These are phyloP conservation scores for Apocheima hispidaria DNA, from an alignment of 2,888 invertebrate genomes.

Conservation along the genomic window DNA sequence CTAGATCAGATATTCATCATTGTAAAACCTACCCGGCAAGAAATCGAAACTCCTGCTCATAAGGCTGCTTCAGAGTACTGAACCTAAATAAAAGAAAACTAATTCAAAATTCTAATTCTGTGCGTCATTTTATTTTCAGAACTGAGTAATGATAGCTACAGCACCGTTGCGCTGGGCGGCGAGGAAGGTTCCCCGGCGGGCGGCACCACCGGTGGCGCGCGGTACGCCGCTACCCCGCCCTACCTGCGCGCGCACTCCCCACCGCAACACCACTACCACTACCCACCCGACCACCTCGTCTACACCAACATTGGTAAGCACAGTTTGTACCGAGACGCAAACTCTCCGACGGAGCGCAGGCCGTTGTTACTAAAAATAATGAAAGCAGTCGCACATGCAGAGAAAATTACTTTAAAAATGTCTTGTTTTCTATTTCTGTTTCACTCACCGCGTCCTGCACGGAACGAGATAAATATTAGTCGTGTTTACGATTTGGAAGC, in stretches of 20 bases:
- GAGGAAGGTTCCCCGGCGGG: constrained; percentile 91
- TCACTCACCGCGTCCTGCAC: too few relatives aligned
- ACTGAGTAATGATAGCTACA: constrained; percentile 95
- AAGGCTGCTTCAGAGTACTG: background rate
- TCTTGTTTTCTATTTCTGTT: too few relatives aligned
- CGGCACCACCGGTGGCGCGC: constrained; percentile 83
- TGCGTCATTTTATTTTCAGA: constrained; percentile 79
- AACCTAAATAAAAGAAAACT: background rate
- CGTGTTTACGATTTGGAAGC: too few relatives aligned
- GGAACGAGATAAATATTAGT: too few relatives aligned
- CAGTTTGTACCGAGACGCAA: too few relatives aligned
- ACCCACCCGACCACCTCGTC: constrained; percentile 93
- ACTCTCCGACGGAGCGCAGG: too few relatives aligned
- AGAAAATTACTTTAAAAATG: too few relatives aligned
- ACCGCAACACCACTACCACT: constrained; percentile 92
- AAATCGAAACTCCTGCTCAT: too few relatives aligned
- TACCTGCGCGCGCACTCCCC: constrained; percentile 92
- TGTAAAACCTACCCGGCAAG: too few relatives aligned
- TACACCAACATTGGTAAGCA: constrained; percentile 92
- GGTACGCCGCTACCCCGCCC: constrained; percentile 89
- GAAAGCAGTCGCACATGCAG: too few relatives aligned
- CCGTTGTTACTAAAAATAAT: too few relatives aligned
- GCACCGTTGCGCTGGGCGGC: constrained; percentile 93
- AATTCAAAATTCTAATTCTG: background rate
- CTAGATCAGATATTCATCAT: too few relatives aligned